Conservation (phyloP, 37 sponge, comb jelly and placozoan species). For the Theonella swinhoei region DNA sequence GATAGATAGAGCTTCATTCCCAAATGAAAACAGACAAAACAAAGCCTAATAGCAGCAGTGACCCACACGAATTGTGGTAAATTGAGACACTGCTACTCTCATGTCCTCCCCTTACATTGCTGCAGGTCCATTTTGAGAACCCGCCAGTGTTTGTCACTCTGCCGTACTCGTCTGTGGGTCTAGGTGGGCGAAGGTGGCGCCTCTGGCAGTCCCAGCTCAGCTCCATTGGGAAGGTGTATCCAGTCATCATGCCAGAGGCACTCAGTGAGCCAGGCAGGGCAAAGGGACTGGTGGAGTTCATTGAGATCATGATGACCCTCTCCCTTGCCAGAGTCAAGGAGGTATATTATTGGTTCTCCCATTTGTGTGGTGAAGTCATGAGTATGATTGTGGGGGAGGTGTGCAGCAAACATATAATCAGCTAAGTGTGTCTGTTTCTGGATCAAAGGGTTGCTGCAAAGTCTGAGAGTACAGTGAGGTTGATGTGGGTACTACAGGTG, state of each 20-base stretch:
- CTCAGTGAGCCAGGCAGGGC: slow-evolving; percentile 32
- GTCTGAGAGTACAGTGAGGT: too few species aligned
- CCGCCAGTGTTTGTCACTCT: slow-evolving; percentile 66
- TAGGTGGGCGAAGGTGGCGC: slow-evolving; percentile 68
- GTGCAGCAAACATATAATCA: neutral
- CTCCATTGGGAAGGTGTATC: slow-evolving; percentile 69
- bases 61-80: too few species aligned
- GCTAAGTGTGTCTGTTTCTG: neutral
- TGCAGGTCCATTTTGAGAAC: slow-evolving; percentile 62
- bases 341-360: slow-evolving; percentile 15
- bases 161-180: slow-evolving; percentile 55
- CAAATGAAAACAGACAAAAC: too few species aligned
- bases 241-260: slow-evolving; percentile 55
- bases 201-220: slow-evolving; percentile 70
- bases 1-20: too few species aligned
- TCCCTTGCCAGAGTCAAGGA: slow-evolving; percentile 64
- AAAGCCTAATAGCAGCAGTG: too few species aligned
- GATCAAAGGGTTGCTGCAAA: too few species aligned
- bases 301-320: slow-evolving; percentile 28
- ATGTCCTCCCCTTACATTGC: too few species aligned
- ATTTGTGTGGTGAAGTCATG: neutral
- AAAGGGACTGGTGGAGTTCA: slow-evolving; percentile 24
- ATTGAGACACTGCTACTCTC: too few species aligned
- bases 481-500: too few species aligned
- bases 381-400: slow-evolving; percentile 1